These are phyloP conservation scores for Amphiprion percula DNA, from an alignment of 2,113 vertebrate species.

Conservation along the genomic window DNA sequence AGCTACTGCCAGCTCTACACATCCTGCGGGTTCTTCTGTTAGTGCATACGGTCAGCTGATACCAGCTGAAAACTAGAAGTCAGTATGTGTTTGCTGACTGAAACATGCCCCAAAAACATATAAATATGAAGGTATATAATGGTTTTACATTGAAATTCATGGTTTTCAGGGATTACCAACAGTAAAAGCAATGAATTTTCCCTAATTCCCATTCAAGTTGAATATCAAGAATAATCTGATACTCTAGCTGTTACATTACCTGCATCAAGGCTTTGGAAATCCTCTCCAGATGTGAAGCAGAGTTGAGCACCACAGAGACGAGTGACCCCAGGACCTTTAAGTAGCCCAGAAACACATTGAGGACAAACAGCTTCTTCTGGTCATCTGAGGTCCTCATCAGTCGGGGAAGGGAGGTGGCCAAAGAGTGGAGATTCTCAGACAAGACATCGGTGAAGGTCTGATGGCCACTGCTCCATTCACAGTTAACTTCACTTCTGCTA, in stretches of 20 bases:
- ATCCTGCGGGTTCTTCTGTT: too few relatives aligned
- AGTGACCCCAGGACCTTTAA: conserved; percentile 91
- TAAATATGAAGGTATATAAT: neutral
- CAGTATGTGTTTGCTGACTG: too few relatives aligned
- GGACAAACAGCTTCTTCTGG: conserved; percentile 88
- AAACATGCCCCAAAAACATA: too few relatives aligned
- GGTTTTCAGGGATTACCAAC: too few relatives aligned
- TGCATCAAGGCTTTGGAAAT: conserved; percentile 93
- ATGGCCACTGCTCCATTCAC: conserved; percentile 46
- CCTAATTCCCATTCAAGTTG: too few relatives aligned
- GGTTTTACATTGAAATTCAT: neutral
- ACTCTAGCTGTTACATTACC: conserved; percentile 40
- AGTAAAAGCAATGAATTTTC: too few relatives aligned
- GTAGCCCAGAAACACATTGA: conserved; percentile 91
- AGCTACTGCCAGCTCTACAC: too few relatives aligned
- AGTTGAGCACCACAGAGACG: conserved; percentile 87
- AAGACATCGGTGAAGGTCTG: conserved; percentile 88
- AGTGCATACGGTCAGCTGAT: too few relatives aligned
- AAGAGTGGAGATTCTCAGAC: conserved; percentile 91
- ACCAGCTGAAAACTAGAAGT: too few relatives aligned
- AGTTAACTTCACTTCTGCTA: neutral
- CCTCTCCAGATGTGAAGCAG: conserved; percentile 89
- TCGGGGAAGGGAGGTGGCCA: conserved; percentile 91
- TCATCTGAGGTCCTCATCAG: conserved; percentile 93
- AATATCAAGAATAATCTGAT: neutral